These are phyloP conservation scores for Synanthedon tipuliformis DNA, from an alignment of 2,888 invertebrate genomes.

Conservation along the genomic window DNA sequence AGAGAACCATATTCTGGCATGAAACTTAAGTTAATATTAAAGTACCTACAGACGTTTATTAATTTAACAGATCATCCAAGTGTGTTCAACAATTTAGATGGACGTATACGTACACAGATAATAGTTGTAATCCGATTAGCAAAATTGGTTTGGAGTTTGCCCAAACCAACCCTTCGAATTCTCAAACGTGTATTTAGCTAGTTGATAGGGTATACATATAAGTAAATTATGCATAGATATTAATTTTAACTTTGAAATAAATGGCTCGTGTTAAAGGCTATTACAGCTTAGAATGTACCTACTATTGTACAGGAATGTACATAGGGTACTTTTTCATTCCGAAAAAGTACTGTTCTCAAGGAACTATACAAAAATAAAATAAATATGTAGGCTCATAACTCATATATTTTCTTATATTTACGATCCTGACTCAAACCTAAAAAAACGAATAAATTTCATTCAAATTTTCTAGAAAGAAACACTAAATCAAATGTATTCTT, in stretches of 20 bases:
- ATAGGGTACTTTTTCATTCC: no score
- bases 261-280: background rate
- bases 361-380: no score
- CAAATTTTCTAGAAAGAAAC: background rate
- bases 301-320: no score
- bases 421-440: background rate
- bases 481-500: background rate
- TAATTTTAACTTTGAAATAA: background rate
- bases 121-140: constrained; percentile 48
- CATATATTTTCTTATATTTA: no score
- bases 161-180: constrained; percentile 19
- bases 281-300: background rate
- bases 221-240: background rate
- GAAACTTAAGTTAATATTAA: background rate
- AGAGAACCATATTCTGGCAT: background rate
- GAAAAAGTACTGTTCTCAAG: no score
- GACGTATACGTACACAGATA: constrained; percentile 26
- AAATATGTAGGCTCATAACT: no score
- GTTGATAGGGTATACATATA: constrained; percentile 1
- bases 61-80: constrained; percentile 33
- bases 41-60: constrained; percentile 11
- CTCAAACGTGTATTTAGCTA: constrained; percentile 9
- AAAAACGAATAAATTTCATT: background rate
- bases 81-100: constrained; percentile 32
- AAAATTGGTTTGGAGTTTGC: constrained; percentile 34